Base-by-base conservation (phyloP, 2,888 invertebrate genomes). In the Phortica magna region DNA sequence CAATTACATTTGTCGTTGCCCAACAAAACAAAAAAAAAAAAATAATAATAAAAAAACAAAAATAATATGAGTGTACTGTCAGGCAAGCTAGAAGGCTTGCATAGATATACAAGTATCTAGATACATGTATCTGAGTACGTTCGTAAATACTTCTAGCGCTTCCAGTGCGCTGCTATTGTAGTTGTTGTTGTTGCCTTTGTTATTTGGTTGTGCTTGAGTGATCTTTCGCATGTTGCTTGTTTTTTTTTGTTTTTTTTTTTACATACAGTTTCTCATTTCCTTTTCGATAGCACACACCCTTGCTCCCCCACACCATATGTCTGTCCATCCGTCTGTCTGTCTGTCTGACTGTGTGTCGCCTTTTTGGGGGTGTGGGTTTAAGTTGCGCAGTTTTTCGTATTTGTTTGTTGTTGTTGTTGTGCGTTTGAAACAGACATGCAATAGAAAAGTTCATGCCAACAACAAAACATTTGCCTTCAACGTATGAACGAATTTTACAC, bases 141-240 rank as follows among this genome's bases (percentile, higher is more conserved):
- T 9, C 12, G n/a, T 65, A 19, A 59, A 17, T 65, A 65, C 61
- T 61, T 61, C 61, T 61, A 61, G 61, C 17, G 61, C 61, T 22
- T 61, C 61, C 48, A 7, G 39, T 59, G 41, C 7, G 14, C 39
- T 61, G 59, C 12, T 65, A 39, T 86, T 84, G 79, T 75, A 73
- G 71, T 76, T 77, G 77, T 75, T 77, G 53, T 73, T 83, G 82
- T 80, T 83, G 83, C 74, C 81, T 76, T 59, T 73, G 17, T 73
- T 76, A 76, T 87, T 88, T 81, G 83, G 89, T 85, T 84, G 81
- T 86, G 88, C 89, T 89, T 88, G 83, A 87, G 87, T 86, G 88
- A 89, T 88, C 89, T 84, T 86, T 89, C 83, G 84, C 89, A 88
- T 88, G 87, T 86, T 9, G 61, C 82, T 84, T 82, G 80, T 77